phyloP scores from a whole-genome alignment of 1,140 invertebrate species.

The Frieseomelitta varia region DNA sequence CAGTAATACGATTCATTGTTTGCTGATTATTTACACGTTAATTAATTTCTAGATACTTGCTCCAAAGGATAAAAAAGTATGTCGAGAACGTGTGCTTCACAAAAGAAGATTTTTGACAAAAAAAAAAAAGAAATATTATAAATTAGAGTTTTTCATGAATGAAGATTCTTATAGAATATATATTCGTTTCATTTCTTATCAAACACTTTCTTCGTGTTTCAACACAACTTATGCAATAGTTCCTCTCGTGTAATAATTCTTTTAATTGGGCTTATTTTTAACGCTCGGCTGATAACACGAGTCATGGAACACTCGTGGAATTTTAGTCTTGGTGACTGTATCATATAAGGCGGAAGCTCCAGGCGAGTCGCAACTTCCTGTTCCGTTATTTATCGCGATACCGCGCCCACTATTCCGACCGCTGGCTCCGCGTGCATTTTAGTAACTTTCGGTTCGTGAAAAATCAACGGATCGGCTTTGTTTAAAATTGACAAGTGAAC shows the following conservation, averaged over 20 bases:
- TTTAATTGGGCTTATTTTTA: not conserved
- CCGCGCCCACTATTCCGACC: constrained; percentile 18
- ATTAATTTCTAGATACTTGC: not conserved
- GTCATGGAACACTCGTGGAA: not conserved
- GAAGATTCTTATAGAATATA: not conserved
- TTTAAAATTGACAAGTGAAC: constrained; percentile 18
- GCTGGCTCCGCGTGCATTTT: not conserved
- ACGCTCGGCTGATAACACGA: not conserved
- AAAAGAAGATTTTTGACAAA: not conserved
- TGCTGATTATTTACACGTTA: not conserved
- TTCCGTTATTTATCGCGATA: constrained; percentile 43
- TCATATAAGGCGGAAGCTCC: constrained; percentile 16
- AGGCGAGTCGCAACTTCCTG: constrained; percentile 39
- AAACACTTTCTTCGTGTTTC: not conserved
- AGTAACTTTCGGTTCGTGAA: constrained; percentile 12
- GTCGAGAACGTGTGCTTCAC: not conserved
- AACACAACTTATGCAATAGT: not conserved
- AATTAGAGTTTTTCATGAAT: not conserved
- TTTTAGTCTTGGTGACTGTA: not conserved
- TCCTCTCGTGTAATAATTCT: not conserved
- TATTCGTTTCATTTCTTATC: not conserved
- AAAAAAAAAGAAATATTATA: not conserved
- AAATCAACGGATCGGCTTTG: constrained; percentile 26
- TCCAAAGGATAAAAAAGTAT: not conserved
- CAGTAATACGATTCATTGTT: not conserved